phyloP scores from a whole-genome alignment of 1,140 invertebrate species.

The Drosophila nigrodunni region DNA sequence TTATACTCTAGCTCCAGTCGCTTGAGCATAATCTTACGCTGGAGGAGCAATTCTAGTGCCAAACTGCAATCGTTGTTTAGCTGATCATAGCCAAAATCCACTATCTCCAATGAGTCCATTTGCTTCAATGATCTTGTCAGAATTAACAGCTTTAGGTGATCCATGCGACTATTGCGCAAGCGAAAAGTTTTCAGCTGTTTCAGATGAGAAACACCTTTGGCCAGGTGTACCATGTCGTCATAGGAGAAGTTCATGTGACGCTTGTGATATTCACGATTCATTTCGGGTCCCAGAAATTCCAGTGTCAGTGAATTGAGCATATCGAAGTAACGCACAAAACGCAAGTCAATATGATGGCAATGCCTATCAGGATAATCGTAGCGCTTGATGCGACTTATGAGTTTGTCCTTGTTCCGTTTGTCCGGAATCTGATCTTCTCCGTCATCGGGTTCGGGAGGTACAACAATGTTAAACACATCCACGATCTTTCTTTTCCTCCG shows the following conservation, averaged over 20 bases:
- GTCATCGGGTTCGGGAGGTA: constrained; percentile 58
- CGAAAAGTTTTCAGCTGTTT: constrained; percentile 60
- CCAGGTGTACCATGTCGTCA: constrained; percentile 57
- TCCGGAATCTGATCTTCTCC: constrained; percentile 47
- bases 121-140: constrained; percentile 40
- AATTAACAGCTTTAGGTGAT: constrained; percentile 59
- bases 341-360: constrained; percentile 68
- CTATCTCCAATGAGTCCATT: constrained; percentile 41
- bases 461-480: constrained; percentile 52
- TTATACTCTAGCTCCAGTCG: constrained; percentile 68
- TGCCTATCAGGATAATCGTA: constrained; percentile 59
- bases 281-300: constrained; percentile 66
- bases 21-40: constrained; percentile 33
- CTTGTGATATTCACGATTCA: constrained; percentile 54
- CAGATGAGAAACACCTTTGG: constrained; percentile 47
- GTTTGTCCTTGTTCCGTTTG: constrained; percentile 51
- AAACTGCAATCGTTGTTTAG: constrained; percentile 58
- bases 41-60: constrained; percentile 49
- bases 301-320: constrained; percentile 54
- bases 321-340: constrained; percentile 65
- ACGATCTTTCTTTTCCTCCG: constrained; percentile 9
- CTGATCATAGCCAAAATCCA: constrained; percentile 70
- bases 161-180: constrained; percentile 68
- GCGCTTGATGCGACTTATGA: constrained; percentile 21
- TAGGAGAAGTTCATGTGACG: constrained; percentile 68